These are phyloP conservation scores for Microchrysa polita DNA, from an alignment of 2,888 invertebrate genomes.

Conservation along the genomic window DNA sequence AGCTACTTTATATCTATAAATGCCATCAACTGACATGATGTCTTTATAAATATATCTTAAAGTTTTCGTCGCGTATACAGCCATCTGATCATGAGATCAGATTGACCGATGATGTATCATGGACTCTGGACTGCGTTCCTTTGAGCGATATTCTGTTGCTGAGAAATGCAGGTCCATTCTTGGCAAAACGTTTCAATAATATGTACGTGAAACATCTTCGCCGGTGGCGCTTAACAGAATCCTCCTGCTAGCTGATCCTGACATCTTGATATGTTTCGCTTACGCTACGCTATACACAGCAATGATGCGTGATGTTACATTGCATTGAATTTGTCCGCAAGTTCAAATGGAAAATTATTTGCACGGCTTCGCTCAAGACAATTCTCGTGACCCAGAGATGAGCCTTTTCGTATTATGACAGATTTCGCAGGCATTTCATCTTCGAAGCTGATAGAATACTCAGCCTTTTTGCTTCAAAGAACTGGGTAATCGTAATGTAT, in stretches of 20 bases:
- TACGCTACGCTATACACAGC: not conserved
- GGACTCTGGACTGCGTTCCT: slow-evolving; percentile 4
- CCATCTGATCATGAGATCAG: slow-evolving; percentile 26
- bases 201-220: slow-evolving; percentile 14
- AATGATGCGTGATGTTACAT: not conserved
- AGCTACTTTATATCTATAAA: slow-evolving; percentile 45
- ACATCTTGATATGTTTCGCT: not conserved
- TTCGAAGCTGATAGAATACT: slow-evolving; percentile 19
- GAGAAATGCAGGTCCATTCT: not conserved
- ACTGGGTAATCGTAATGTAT: too few species aligned
- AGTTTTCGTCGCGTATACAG: not conserved
- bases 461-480: too few species aligned
- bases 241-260: slow-evolving; percentile 13
- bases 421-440: slow-evolving; percentile 32
- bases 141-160: slow-evolving; percentile 32
- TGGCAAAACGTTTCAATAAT: slow-evolving; percentile 14
- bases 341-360: slow-evolving; percentile 17
- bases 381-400: slow-evolving; percentile 40
- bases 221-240: slow-evolving; percentile 34
- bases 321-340: not conserved
- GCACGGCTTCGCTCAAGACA: not conserved
- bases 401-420: slow-evolving; percentile 39
- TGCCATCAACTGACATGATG: slow-evolving; percentile 45
- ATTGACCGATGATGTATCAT: not conserved
- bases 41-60: slow-evolving; percentile 44